Conservation (phyloP, 1,140 invertebrate species). For the Anoplolepis gracilipes region DNA sequence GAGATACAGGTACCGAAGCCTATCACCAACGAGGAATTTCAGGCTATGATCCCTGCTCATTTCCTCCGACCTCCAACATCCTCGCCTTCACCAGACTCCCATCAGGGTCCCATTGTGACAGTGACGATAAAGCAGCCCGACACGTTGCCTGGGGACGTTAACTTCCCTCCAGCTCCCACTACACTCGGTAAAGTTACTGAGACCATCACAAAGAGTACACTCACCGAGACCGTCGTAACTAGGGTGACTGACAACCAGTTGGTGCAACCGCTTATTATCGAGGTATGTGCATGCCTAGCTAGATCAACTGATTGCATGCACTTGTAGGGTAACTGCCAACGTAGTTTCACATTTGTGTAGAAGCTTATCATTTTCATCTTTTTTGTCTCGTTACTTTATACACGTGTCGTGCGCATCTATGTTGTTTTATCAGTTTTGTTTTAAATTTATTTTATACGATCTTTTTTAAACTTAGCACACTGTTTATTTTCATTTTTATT, state of each 20-base stretch:
- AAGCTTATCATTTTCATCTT: background rate
- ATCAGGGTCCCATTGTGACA: slow-evolving; percentile 87
- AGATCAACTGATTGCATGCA: slow-evolving; percentile 57
- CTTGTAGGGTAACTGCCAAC: background rate
- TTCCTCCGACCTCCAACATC: slow-evolving; percentile 90
- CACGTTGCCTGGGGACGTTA: slow-evolving; percentile 86
- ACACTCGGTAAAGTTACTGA: slow-evolving; percentile 95
- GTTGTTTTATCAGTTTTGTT: background rate
- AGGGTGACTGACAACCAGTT: slow-evolving; percentile 96
- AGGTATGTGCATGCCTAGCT: slow-evolving; percentile 88
- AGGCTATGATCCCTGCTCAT: slow-evolving; percentile 96
- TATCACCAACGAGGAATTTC: slow-evolving; percentile 96
- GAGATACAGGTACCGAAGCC: slow-evolving; percentile 90
- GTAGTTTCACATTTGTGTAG: background rate
- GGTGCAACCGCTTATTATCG: slow-evolving; percentile 92
- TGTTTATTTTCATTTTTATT: slow-evolving; percentile 2
- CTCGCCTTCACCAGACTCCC: slow-evolving; percentile 84
- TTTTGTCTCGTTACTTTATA: slow-evolving; percentile 1
- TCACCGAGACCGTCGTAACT: slow-evolving; percentile 97
- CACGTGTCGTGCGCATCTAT: background rate
- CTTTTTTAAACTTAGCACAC: background rate
- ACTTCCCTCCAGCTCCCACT: slow-evolving; percentile 93
- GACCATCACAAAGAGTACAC: slow-evolving; percentile 96
- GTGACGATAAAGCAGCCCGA: slow-evolving; percentile 91
- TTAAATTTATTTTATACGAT: background rate